phyloP scores from a whole-genome alignment of 2,888 invertebrate genomes.

The Disparrhopalites patrizii region DNA sequence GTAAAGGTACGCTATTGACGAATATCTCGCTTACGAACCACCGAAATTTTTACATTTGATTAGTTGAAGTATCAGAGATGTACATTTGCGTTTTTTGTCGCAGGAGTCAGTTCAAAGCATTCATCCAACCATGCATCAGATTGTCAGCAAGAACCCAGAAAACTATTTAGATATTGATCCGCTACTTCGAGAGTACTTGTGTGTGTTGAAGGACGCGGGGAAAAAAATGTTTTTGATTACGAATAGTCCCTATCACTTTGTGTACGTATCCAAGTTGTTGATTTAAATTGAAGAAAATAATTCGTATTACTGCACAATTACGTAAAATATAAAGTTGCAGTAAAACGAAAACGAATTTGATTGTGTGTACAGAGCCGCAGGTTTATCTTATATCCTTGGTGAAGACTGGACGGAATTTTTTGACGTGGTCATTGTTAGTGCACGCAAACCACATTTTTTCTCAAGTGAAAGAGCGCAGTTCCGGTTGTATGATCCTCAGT shows the following conservation, averaged over 20 bases:
- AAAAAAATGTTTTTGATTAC: constrained; percentile 94
- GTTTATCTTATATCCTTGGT: constrained; percentile 86
- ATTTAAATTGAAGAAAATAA: too few species aligned
- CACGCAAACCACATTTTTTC: constrained; percentile 94
- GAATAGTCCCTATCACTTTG: constrained; percentile 93
- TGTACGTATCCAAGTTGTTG: too few species aligned
- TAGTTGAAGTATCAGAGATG: not conserved
- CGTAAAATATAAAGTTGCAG: too few species aligned
- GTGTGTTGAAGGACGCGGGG: constrained; percentile 65
- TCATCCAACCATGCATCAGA: constrained; percentile 83
- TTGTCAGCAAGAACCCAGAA: constrained; percentile 74
- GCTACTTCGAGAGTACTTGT: constrained; percentile 69
- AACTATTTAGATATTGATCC: constrained; percentile 75
- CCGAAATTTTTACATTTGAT: not conserved
- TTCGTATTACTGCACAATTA: too few species aligned
- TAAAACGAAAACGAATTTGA: too few species aligned
- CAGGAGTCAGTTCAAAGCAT: constrained; percentile 83
- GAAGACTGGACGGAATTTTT: constrained; percentile 84
- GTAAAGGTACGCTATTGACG: constrained; percentile 79
- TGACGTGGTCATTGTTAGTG: constrained; percentile 90
- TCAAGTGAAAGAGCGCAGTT: constrained; percentile 81
- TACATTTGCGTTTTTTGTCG: constrained; percentile 49
- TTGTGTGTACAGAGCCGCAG: constrained; percentile 67
- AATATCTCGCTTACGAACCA: not conserved
- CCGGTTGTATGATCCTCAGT: constrained; percentile 75